Evolutionary conservation across 2,888 invertebrate genomes (phyloP), one percentile per base, ranked within the genome.

Genomic region (Blastobasis lacticolella): DNA sequence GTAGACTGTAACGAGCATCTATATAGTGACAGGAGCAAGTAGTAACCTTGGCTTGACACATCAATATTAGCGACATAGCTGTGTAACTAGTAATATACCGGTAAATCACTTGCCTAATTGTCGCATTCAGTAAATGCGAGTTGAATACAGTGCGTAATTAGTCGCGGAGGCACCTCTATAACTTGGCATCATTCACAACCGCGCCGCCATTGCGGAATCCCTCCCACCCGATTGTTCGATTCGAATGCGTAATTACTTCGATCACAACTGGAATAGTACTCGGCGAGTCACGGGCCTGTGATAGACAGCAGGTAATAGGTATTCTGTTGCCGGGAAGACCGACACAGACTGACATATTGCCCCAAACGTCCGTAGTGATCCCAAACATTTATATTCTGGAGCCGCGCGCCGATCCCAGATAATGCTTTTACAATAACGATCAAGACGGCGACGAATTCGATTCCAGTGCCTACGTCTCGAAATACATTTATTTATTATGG

Each of bases 381-480:
- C 75, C 70, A 64, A 54, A 69, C 81, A 82, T 86, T 86, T 81
- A 79, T 83, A 86, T 83, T 84, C 83, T 65, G 63, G 56, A 51
- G 71, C 62, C 73, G 74, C 71, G 69, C 67, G 63, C 60, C 71
- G 80, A 81, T 80, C 78, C 71, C 63, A 77, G 82, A 81, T 85
- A 82, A 85, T 78, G 81, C 80, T 73, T 84, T 81, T 81, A 81
- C 83, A 84, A 81, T 82, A 83, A 80, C 79, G 78, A 78, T 72
- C 75, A 68, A 73, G 69, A 78, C 75, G 76, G 76, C 74, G 69
- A 73, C 69, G 73, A 75, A 83, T 80, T 81, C 74, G 69, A 75
- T 80, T 76, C 73, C 76, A 75, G 80, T 78, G 73, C 66, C 64
- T 62, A 62, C 57, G 54, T 53, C 59, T 63, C 60, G 57, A 62